phyloP scores from a whole-genome alignment of 2,888 invertebrate species.

The Acleris sparsana region DNA sequence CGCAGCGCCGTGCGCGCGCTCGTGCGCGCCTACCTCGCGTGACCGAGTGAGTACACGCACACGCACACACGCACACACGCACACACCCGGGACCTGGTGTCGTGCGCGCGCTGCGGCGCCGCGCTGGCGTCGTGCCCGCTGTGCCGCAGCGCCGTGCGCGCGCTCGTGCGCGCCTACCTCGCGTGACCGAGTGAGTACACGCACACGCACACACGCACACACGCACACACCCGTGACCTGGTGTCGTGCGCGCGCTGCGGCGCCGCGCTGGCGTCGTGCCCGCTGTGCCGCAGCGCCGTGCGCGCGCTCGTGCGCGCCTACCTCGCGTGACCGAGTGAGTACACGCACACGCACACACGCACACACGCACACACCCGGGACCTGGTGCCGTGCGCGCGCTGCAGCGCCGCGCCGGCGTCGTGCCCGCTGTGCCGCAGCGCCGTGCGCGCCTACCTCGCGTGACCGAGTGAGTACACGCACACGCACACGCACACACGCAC shows the following conservation, averaged over 20 bases:
- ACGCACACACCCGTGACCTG: slow-evolving; percentile 96
- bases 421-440: slow-evolving; percentile 91
- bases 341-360: neutral
- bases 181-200: slow-evolving; percentile 74
- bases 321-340: slow-evolving; percentile 82
- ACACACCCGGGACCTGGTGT: slow-evolving; percentile 94
- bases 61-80: neutral
- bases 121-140: slow-evolving; percentile 86
- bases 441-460: slow-evolving; percentile 91
- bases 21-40: slow-evolving; percentile 91
- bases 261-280: slow-evolving; percentile 83
- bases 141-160: slow-evolving; percentile 90
- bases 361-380: slow-evolving; percentile 87
- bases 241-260: slow-evolving; percentile 87
- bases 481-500: neutral
- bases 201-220: neutral
- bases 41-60: slow-evolving; percentile 47
- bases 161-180: slow-evolving; percentile 91
- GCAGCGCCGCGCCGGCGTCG: slow-evolving; percentile 64
- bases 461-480: slow-evolving; percentile 47
- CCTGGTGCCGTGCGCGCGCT: slow-evolving; percentile 89
- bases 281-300: slow-evolving; percentile 90
- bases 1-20: slow-evolving; percentile 89
- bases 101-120: slow-evolving; percentile 86
- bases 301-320: slow-evolving; percentile 91